Base-by-base conservation (phyloP, 2,888 invertebrate species). In the Macaria notata region DNA sequence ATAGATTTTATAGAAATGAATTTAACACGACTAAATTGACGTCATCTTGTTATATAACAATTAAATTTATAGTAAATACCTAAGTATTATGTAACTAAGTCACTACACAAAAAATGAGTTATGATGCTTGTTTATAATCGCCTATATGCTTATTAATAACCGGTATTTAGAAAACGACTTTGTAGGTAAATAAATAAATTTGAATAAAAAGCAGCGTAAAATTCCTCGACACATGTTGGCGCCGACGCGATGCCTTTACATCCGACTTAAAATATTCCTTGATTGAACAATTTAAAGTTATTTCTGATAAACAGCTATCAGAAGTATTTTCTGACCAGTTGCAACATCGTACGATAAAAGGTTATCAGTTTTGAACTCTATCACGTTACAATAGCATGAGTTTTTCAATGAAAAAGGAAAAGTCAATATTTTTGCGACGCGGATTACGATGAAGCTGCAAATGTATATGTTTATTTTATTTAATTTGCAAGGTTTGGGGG, bases 401-500 rank as follows among this genome's bases (percentile, higher is more conserved):
- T 46, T 41, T 39, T 42, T 7, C 8, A 9, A 36, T 31, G 3
- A 19, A 9, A 46, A 44, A 46, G 0, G 36, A 36, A 9, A 9
- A 7, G 3, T 29, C 19, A 30, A 33, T 41, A 33, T 30, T 29
- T 9, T 38, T 53, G 1, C 33, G 7, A 6, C 7, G 33, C 33
- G 33, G 33, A 36, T 36, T 36, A 36, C 33, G 33, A 36, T 36
- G 33, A 36, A 36, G 33, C 33, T 36, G 33, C 33, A 36, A 36
- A 36, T 19, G 7, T 36, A 36, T 36, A 41, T 41, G 9, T 41
- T 41, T 41, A 41, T 41, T 41, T 41, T 41, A 46, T 51, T 44
- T 39, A 43, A 43, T 44, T 49, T 57, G 19, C 59, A 54, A 59
- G 59, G 59, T 54, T 59, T 48, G 39, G 41, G 31, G 54, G 59